Percentiles rank a stretch among this genome's conserved stretches.
Evolutionary conservation across 2,113 vertebrate species (phyloP).

Genomic region (Amphiprion percula): DNA sequence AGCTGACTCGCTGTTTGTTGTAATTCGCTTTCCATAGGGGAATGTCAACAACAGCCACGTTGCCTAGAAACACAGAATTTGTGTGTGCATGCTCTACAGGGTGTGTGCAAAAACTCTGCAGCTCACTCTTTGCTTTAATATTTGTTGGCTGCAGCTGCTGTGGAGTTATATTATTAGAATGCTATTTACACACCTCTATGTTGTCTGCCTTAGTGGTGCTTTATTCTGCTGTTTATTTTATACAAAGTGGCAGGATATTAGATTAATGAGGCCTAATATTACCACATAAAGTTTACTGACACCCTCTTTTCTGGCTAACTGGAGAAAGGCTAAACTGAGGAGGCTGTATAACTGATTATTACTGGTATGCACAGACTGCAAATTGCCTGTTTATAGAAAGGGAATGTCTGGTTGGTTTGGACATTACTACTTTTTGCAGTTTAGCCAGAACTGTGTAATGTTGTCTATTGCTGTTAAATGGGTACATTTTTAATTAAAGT

Average conservation of each 20-base stretch:
- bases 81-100: not conserved
- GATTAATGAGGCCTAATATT: not conserved
- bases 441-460: no score
- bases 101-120: not conserved
- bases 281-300: not conserved
- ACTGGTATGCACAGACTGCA: no score
- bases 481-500: no score
- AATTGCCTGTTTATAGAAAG: no score
- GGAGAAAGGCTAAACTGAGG: not conserved
- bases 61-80: not conserved
- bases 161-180: not conserved
- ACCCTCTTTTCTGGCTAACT: constrained; percentile 6
- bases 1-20: not conserved
- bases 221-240: not conserved
- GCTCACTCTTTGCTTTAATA: not conserved
- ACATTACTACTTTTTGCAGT: no score
- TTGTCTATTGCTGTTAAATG: no score
- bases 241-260: not conserved
- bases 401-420: no score
- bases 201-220: not conserved
- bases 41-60: not conserved
- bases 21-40: constrained; percentile 1
- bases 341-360: no score
- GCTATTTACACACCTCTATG: not conserved
- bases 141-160: not conserved